Evolutionary conservation across 2,888 invertebrate species (phyloP).

Genomic region (Oscheius sp.): DNA sequence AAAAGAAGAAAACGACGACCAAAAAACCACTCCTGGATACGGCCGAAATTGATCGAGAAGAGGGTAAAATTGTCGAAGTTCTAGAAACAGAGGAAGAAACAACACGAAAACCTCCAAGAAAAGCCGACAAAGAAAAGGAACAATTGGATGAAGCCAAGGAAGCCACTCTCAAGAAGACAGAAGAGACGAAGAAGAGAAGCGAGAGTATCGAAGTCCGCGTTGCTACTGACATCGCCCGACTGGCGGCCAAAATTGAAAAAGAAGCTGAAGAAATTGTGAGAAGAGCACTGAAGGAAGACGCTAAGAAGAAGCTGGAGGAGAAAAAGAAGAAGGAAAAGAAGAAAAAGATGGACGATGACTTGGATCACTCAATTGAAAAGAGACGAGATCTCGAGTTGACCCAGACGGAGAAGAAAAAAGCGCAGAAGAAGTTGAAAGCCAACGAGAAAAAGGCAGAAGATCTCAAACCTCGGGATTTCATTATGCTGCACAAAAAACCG

Average conservation of each 20-base stretch:
- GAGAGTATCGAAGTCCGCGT: conserved; percentile 6
- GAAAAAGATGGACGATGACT: background rate
- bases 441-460: conserved; percentile 9
- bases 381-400: conserved; percentile 20
- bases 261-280: conserved; percentile 16
- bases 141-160: background rate
- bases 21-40: background rate
- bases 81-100: no score
- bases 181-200: conserved; percentile 3
- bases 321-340: conserved; percentile 5
- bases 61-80: no score
- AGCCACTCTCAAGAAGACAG: background rate
- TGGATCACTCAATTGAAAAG: conserved; percentile 2
- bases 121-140: background rate
- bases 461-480: background rate
- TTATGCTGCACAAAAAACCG: conserved; percentile 21
- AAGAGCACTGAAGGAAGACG: conserved; percentile 26
- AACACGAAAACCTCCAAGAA: background rate
- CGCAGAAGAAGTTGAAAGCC: background rate
- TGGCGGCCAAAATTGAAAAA: background rate
- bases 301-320: background rate
- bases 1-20: background rate
- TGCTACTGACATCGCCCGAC: background rate
- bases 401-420: conserved; percentile 20
- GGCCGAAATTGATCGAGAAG: no score